A percentile compares a stretch with the other conserved stretches of the same genome.
Conservation (phyloP, 2,888 invertebrate species). For the Drosophila cognata region DNA sequence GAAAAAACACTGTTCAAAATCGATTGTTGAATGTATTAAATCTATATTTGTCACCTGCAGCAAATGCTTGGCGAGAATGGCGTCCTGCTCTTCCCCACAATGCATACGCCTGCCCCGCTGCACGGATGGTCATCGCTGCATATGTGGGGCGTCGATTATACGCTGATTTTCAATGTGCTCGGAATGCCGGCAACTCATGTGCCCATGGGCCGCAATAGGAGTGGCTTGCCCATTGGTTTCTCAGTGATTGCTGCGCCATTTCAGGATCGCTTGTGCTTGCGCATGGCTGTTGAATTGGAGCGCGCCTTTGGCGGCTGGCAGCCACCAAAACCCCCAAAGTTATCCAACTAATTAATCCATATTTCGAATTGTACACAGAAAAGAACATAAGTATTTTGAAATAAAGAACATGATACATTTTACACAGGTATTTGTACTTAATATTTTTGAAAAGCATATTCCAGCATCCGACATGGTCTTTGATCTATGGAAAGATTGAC, state of each 20-base stretch:
- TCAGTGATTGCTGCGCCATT: constrained; percentile 91
- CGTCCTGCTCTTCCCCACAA: constrained; percentile 90
- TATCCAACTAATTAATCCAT: background rate
- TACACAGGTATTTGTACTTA: background rate
- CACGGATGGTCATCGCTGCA: constrained; percentile 86
- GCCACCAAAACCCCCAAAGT: constrained; percentile 85
- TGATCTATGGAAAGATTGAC: background rate
- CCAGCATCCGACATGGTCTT: background rate
- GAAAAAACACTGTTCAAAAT: background rate
- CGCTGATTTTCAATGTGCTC: constrained; percentile 86
- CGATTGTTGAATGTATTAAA: background rate
- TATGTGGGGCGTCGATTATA: constrained; percentile 75
- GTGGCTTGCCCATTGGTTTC: constrained; percentile 91
- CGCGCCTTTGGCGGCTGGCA: constrained; percentile 93
- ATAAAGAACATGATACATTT: background rate
- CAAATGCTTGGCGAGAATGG: constrained; percentile 88
- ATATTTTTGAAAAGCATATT: background rate
- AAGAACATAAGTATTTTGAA: background rate
- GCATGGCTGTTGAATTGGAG: constrained; percentile 92
- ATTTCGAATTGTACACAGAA: background rate
- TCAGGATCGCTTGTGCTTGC: constrained; percentile 92
- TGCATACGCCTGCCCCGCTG: constrained; percentile 88
- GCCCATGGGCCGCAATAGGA: constrained; percentile 88
- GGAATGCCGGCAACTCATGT: constrained; percentile 91
- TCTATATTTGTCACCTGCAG: constrained; percentile 39